Conservation (phyloP, 2,113 vertebrate genomes). For the Scomber japonicus region DNA sequence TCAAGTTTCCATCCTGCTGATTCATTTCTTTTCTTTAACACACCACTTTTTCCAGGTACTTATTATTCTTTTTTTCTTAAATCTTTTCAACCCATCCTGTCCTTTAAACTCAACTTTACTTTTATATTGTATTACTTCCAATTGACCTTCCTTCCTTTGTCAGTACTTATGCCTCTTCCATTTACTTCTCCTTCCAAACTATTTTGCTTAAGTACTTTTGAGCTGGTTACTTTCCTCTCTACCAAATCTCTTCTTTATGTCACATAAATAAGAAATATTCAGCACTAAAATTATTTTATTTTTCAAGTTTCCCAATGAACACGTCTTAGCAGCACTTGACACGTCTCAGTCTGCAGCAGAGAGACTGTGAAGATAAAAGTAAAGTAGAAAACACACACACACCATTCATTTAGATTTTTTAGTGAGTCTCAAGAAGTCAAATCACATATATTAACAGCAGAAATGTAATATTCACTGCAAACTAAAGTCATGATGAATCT, state of each 20-base stretch:
- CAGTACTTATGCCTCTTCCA: too few relatives aligned
- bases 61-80: background rate
- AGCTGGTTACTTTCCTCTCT: background rate
- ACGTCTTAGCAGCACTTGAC: background rate
- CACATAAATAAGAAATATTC: too few relatives aligned
- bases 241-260: too few relatives aligned
- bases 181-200: background rate
- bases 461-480: background rate
- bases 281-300: too few relatives aligned
- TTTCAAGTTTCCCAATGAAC: too few relatives aligned
- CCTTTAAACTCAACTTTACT: background rate
- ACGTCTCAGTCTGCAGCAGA: constrained; percentile 29
- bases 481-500: background rate
- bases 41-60: too few relatives aligned
- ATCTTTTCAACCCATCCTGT: background rate
- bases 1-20: too few relatives aligned
- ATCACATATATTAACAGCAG: background rate
- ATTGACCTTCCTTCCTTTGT: background rate
- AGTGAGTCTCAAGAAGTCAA: background rate
- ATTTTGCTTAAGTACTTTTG: background rate
- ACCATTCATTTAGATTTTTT: constrained; percentile 1
- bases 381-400: constrained; percentile 14
- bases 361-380: background rate
- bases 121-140: background rate
- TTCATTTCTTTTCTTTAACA: too few relatives aligned